Conservation (phyloP, 2,888 invertebrate species). For the Cartodere bifasciata region DNA sequence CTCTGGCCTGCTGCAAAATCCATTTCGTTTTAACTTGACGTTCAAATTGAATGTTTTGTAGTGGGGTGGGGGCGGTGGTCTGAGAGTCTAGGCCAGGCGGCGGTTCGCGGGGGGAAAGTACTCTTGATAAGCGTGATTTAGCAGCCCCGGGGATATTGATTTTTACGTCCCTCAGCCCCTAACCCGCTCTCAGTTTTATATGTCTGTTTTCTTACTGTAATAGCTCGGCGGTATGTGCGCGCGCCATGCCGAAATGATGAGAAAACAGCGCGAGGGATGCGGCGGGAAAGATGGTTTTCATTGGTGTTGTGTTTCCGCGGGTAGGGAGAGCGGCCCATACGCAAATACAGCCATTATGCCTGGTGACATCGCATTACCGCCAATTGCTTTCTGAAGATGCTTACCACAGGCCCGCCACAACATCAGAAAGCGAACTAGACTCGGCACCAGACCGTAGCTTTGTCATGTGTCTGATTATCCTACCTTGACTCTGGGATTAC, state of each 20-base stretch:
- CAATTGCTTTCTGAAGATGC: conserved; percentile 16
- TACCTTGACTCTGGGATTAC: too few relatives aligned
- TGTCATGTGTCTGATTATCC: too few relatives aligned
- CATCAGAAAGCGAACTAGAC: too few relatives aligned
- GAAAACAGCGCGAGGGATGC: conserved; percentile 31
- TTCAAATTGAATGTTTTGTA: conserved; percentile 48
- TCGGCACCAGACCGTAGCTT: too few relatives aligned
- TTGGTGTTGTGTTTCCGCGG: conserved; percentile 35
- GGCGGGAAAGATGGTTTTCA: conserved; percentile 32
- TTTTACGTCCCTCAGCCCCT: conserved; percentile 37
- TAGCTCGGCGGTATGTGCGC: conserved; percentile 38
- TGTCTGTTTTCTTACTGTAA: conserved; percentile 45
- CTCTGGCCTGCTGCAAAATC: conserved; percentile 41
- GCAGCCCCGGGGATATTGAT: conserved; percentile 57
- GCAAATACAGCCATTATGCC: conserved; percentile 36
- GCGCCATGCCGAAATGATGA: conserved; percentile 36
- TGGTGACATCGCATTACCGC: conserved; percentile 29
- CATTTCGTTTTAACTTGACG: conserved; percentile 47
- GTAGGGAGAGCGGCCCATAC: conserved; percentile 26
- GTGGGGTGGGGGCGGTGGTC: conserved; percentile 24
- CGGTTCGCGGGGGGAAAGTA: conserved; percentile 33
- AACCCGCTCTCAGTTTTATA: conserved; percentile 40
- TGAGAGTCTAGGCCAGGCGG: conserved; percentile 20
- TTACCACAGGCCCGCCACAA: conserved; percentile 40
- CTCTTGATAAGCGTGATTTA: conserved; percentile 56